These are phyloP conservation scores for Camelus bactrianus DNA, from an alignment of 2,113 vertebrate genomes.

Conservation along the genomic window DNA sequence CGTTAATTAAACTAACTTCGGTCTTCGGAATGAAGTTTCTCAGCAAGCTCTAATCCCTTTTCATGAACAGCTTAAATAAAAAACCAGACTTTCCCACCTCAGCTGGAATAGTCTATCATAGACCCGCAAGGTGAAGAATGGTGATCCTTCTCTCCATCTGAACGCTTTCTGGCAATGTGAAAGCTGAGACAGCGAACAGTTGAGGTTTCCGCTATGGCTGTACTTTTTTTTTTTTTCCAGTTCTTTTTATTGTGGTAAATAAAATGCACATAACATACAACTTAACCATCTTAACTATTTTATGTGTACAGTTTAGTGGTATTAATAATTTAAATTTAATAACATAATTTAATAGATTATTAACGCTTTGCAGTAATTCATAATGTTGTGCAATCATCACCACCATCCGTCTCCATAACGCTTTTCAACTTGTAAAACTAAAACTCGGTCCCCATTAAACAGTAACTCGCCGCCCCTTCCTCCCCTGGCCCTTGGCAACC, in stretches of 20 bases:
- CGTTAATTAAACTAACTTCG: too few species aligned
- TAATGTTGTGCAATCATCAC: too few species aligned
- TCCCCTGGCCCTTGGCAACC: not conserved
- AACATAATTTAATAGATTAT: not conserved
- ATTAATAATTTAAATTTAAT: not conserved
- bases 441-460: not conserved
- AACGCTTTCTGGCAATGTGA: not conserved
- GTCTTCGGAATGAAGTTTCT: not conserved
- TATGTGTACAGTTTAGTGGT: not conserved
- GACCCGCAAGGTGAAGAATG: not conserved
- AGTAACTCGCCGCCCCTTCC: too few species aligned
- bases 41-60: not conserved
- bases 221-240: not conserved
- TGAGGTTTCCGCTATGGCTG: not conserved
- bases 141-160: too few species aligned
- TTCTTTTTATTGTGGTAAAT: not conserved
- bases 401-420: not conserved
- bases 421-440: too few species aligned
- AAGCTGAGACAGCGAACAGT: not conserved
- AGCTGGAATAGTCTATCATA: not conserved
- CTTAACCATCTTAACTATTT: not conserved
- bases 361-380: not conserved
- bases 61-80: not conserved
- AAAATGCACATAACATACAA: not conserved
- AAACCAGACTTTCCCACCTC: not conserved